phyloP scores from a whole-genome alignment of 2,113 vertebrate species.

The Ptychochromis oligacanthus region DNA sequence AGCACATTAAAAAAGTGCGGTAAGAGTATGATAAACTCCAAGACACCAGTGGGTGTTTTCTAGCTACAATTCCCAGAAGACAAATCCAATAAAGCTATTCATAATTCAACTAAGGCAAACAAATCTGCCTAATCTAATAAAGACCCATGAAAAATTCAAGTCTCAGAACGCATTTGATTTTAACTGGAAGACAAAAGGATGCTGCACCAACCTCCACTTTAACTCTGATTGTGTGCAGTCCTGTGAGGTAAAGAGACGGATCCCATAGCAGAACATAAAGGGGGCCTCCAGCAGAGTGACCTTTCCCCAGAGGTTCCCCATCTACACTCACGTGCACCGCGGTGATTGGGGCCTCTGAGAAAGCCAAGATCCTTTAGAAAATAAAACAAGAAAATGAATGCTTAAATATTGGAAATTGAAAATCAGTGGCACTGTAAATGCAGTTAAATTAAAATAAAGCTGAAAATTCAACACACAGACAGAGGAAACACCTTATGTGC shows the following conservation, averaged over 20 bases:
- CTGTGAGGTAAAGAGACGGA: conserved; percentile 84
- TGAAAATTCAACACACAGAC: conserved; percentile 38
- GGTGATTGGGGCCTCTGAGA: conserved; percentile 87
- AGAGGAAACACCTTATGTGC: conserved; percentile 92
- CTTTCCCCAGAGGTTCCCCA: conserved; percentile 80
- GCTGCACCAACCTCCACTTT: conserved; percentile 85
- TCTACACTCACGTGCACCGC: conserved; percentile 87
- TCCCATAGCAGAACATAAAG: conserved; percentile 90
- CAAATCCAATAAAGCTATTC: neutral
- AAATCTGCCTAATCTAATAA: conserved; percentile 19
- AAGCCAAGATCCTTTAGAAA: conserved; percentile 86
- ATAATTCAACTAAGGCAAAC: conserved; percentile 10
- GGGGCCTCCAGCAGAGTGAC: conserved; percentile 85
- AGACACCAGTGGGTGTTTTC: neutral
- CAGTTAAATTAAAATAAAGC: conserved; percentile 11
- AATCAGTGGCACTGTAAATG: neutral
- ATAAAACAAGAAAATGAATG: neutral
- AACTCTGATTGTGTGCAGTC: conserved; percentile 88
- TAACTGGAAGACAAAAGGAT: neutral
- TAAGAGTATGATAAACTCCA: neutral
- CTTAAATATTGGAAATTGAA: neutral
- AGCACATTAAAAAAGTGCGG: neutral
- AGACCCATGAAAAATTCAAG: conserved; percentile 18
- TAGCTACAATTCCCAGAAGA: neutral
- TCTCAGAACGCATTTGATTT: neutral